Conservation (phyloP, 2,113 vertebrate species). For the Myodes glareolus region DNA sequence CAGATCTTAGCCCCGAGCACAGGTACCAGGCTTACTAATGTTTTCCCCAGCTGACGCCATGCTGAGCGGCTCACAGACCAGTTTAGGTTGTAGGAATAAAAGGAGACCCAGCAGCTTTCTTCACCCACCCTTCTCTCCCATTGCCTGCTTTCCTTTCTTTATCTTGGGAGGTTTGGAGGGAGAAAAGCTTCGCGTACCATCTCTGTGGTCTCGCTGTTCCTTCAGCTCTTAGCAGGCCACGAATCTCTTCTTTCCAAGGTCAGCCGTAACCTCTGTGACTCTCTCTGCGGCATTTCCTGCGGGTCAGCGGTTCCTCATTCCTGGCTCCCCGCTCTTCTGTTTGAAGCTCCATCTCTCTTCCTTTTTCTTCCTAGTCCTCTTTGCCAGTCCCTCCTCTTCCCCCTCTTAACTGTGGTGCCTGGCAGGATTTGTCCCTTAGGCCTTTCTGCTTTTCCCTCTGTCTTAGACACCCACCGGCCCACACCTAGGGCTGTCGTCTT, state of each 20-base stretch:
- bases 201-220: background rate
- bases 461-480: background rate
- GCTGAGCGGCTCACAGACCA: background rate
- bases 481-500: background rate
- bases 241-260: background rate
- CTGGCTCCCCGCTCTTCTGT: background rate
- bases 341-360: background rate
- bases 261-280: background rate
- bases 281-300: background rate
- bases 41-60: background rate
- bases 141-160: background rate
- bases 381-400: background rate
- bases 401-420: no score
- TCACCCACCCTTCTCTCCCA: background rate
- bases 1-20: background rate
- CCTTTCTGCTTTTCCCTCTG: background rate
- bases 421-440: background rate
- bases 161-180: background rate
- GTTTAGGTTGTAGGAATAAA: background rate
- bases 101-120: background rate
- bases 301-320: background rate
- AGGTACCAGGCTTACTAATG: background rate
- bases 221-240: background rate
- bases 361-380: background rate
- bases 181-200: no score